Conservation (phyloP, 2,113 vertebrate species). For the Bombycilla garrulus region DNA sequence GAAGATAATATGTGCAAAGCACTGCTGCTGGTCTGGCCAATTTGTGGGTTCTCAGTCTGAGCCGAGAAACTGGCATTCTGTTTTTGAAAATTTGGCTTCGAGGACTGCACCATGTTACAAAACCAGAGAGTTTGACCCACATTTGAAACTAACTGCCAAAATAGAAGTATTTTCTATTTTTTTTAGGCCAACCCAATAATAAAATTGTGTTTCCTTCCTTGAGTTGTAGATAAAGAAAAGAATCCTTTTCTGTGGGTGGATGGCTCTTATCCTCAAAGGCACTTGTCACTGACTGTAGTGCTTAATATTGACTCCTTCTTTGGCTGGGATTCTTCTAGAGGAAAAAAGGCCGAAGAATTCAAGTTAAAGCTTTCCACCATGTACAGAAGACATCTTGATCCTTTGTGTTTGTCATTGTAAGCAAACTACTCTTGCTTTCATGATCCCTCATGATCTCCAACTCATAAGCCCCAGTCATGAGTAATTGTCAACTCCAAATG, state of each 20-base stretch:
- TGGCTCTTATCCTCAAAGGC: background rate
- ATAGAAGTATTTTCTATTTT: background rate
- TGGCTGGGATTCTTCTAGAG: background rate
- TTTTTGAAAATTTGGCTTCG: background rate
- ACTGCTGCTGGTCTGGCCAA: background rate
- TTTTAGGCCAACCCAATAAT: background rate
- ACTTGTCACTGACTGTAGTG: background rate
- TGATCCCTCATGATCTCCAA: background rate
- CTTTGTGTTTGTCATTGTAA: background rate
- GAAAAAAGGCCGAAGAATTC: background rate
- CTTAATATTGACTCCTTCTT: background rate
- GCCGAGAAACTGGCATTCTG: background rate
- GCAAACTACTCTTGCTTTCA: background rate
- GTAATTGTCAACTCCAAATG: background rate
- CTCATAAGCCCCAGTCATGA: background rate
- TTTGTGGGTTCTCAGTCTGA: background rate
- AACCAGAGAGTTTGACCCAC: background rate
- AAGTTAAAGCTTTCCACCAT: background rate
- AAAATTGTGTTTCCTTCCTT: background rate
- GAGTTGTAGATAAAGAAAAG: background rate
- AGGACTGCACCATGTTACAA: background rate
- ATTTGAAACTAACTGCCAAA: background rate
- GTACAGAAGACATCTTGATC: background rate
- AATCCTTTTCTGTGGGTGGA: background rate
- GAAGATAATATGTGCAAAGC: background rate